Conservation (phyloP, 1,140 invertebrate species). For the Magallana angulata region DNA sequence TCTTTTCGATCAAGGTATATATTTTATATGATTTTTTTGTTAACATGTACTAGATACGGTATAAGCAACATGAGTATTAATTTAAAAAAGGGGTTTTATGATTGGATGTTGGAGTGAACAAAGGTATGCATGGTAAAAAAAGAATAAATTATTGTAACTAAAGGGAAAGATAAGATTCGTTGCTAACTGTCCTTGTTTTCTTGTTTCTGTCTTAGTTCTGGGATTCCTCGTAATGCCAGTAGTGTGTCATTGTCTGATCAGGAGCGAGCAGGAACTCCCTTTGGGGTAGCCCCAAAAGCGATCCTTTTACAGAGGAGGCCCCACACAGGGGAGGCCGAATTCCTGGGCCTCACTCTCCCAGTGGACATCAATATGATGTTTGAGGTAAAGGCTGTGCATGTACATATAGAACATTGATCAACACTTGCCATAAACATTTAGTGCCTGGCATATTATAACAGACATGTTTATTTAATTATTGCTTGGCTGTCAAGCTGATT, state of each 20-base stretch:
- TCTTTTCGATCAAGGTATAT: constrained; percentile 41
- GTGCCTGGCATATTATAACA: too few relatives aligned
- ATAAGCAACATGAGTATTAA: too few relatives aligned
- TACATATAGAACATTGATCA: too few relatives aligned
- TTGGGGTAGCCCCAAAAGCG: constrained; percentile 55
- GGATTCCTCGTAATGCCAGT: constrained; percentile 68
- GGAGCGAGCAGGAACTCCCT: constrained; percentile 62
- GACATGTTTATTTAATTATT: too few relatives aligned
- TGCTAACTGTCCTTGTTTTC: not conserved
- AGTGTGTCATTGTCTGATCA: constrained; percentile 70
- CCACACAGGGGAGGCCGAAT: constrained; percentile 78
- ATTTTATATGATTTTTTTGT: not conserved
- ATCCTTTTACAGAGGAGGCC: constrained; percentile 58
- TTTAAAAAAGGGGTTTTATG: too few relatives aligned
- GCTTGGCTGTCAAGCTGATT: too few relatives aligned
- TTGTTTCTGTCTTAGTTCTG: constrained; percentile 41
- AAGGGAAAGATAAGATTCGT: too few relatives aligned
- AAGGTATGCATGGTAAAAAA: too few relatives aligned
- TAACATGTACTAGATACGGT: not conserved
- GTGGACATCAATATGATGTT: constrained; percentile 78
- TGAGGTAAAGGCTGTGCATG: constrained; percentile 64
- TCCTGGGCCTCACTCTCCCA: constrained; percentile 86
- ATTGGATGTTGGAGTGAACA: too few relatives aligned
- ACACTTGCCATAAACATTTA: too few relatives aligned
- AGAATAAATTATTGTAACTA: too few relatives aligned